phyloP scores from a whole-genome alignment of 2,888 invertebrate genomes.

The Caenorhabditis sp. region DNA sequence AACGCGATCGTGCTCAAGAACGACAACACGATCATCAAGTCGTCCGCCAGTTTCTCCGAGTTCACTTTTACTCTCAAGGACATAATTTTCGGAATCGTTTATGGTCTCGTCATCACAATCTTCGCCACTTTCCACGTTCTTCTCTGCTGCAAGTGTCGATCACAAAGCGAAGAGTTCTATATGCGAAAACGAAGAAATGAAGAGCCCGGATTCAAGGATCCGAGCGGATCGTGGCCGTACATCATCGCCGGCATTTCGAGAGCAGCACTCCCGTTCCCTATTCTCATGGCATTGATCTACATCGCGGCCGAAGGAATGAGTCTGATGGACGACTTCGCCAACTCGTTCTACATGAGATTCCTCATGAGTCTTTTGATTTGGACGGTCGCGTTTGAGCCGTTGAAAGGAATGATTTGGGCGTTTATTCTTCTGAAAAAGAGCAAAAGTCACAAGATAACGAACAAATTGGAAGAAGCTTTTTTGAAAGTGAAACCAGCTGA shows the following conservation, averaged over 20 bases:
- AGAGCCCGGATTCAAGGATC: slow-evolving; percentile 41
- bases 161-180: slow-evolving; percentile 20
- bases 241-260: slow-evolving; percentile 9
- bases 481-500: slow-evolving; percentile 39
- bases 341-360: slow-evolving; percentile 59
- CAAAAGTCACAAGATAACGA: slow-evolving; percentile 54
- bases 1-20: slow-evolving; percentile 30
- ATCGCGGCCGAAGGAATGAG: slow-evolving; percentile 48
- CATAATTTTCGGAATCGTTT: slow-evolving; percentile 32
- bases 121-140: slow-evolving; percentile 21
- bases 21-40: slow-evolving; percentile 7
- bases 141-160: slow-evolving; percentile 38
- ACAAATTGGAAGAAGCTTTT: slow-evolving; percentile 49
- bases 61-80: slow-evolving; percentile 39
- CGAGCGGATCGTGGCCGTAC: slow-evolving; percentile 30
- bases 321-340: slow-evolving; percentile 56
- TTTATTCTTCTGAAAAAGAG: slow-evolving; percentile 35
- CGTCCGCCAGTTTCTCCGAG: slow-evolving; percentile 26
- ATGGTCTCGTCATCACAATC: slow-evolving; percentile 21
- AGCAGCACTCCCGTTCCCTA: slow-evolving; percentile 7
- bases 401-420: slow-evolving; percentile 60
- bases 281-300: slow-evolving; percentile 22
- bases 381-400: slow-evolving; percentile 61
- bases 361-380: slow-evolving; percentile 52
- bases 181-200: slow-evolving; percentile 8